Conservation (phyloP, 2,797 vertebrate species). For the Danio kyathit region DNA sequence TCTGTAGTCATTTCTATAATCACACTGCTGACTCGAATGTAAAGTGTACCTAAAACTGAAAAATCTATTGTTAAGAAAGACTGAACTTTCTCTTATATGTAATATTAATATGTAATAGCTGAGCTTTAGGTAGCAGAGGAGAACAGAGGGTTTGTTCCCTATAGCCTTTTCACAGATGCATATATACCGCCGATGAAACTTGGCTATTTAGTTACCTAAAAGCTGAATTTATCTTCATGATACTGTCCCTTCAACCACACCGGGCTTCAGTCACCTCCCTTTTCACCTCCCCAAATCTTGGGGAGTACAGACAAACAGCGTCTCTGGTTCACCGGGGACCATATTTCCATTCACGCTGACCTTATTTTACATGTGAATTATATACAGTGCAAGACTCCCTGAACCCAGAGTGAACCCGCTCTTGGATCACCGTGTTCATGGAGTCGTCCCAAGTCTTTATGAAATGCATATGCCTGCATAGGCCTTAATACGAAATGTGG, state of each 20-base stretch:
- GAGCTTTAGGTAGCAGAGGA: not conserved
- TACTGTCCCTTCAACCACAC: slow-evolving; percentile 27
- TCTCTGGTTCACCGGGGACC: slow-evolving; percentile 42
- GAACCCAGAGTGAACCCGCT: slow-evolving; percentile 60
- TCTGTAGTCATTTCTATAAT: too few species aligned
- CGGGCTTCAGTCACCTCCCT: slow-evolving; percentile 39
- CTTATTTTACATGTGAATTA: slow-evolving; percentile 60
- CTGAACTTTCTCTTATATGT: not conserved
- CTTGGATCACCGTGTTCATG: slow-evolving; percentile 46
- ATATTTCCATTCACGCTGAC: slow-evolving; percentile 54
- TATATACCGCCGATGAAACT: slow-evolving; percentile 29
- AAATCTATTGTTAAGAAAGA: too few species aligned
- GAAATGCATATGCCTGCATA: slow-evolving; percentile 55
- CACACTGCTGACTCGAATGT: too few species aligned
- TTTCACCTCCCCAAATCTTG: slow-evolving; percentile 43
- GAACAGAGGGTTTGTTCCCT: not conserved
- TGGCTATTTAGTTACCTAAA: slow-evolving; percentile 6
- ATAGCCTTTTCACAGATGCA: not conserved
- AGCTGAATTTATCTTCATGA: slow-evolving; percentile 50
- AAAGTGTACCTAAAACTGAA: too few species aligned
- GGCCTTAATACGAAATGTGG: slow-evolving; percentile 31
- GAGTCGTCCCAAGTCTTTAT: slow-evolving; percentile 60
- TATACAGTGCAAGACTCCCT: slow-evolving; percentile 51
- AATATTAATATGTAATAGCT: not conserved
- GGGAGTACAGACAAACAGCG: slow-evolving; percentile 48